A percentile compares a stretch with the other conserved stretches of the same genome.
Conservation (phyloP, 2,888 invertebrate genomes). For the Patella depressa region DNA sequence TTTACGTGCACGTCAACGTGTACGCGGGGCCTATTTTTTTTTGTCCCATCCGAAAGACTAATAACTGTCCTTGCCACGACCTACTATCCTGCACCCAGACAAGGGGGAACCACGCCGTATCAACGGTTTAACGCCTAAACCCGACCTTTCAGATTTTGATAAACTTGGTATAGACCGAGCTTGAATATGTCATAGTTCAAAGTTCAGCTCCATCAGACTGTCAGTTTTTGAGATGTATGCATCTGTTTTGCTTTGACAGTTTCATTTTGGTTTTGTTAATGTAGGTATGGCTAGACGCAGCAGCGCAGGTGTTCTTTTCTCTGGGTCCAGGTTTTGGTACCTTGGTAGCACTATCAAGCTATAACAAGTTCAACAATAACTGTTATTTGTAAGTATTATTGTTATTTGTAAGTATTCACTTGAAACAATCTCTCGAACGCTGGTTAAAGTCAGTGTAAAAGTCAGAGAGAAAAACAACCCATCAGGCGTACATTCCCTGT, state of each 20-base stretch:
- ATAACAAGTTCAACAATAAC: slow-evolving; percentile 95
- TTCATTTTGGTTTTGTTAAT: neutral
- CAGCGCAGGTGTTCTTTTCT: slow-evolving; percentile 95
- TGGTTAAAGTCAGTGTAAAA: neutral
- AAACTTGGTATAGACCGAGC: no score
- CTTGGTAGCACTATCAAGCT: slow-evolving; percentile 88
- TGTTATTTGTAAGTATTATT: slow-evolving; percentile 73
- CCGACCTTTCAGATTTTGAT: no score
- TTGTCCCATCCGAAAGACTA: no score
- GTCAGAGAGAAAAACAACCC: neutral
- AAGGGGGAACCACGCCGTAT: no score
- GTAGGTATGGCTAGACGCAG: slow-evolving; percentile 94
- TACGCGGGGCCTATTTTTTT: no score
- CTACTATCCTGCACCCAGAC: no score
- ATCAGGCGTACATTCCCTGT: no score
- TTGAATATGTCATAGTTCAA: no score
- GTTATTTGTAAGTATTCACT: slow-evolving; percentile 72
- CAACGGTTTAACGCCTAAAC: no score
- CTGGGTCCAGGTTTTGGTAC: slow-evolving; percentile 94
- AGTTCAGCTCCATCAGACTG: neutral
- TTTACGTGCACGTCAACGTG: no score
- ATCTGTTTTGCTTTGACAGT: neutral
- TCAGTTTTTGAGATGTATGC: neutral
- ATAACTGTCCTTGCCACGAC: no score
- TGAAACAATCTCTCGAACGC: no score